Conservation (phyloP, 2,888 invertebrate species). For the Ischnura elegans region DNA sequence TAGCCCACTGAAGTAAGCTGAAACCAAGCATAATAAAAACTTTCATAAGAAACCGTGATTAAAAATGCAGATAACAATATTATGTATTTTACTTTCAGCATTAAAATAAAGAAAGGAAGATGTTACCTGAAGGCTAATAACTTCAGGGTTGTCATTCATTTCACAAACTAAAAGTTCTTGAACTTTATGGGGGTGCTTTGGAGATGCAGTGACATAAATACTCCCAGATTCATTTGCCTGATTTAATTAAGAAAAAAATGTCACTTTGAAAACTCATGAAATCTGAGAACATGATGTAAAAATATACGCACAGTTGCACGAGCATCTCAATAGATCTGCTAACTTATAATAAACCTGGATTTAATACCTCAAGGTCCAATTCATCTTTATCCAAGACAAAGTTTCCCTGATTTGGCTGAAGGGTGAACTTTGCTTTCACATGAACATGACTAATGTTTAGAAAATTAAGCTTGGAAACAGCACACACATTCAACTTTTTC, state of each 20-base stretch:
- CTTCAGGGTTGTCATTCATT: not conserved
- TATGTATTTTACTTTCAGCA: too few species aligned
- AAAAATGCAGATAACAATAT: too few species aligned
- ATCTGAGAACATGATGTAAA: not conserved
- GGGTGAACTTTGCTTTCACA: slow-evolving; percentile 8
- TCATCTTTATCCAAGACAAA: slow-evolving; percentile 14
- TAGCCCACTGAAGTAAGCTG: not conserved
- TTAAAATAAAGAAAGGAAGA: not conserved
- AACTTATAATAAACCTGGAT: not conserved
- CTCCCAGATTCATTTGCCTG: not conserved
- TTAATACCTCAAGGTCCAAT: slow-evolving; percentile 30
- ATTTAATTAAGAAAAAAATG: not conserved
- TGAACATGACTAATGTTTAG: slow-evolving; percentile 23
- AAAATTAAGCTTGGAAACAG: slow-evolving; percentile 11
- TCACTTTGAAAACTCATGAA: not conserved
- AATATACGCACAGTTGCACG: not conserved
- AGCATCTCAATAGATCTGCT: too few species aligned
- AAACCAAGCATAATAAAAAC: not conserved
- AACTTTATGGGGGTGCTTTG: not conserved
- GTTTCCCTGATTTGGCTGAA: not conserved
- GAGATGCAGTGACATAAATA: not conserved
- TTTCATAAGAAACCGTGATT: too few species aligned
- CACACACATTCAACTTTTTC: slow-evolving; percentile 9
- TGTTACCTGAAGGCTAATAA: not conserved
- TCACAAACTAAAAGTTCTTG: not conserved